Evolutionary conservation across 2,797 vertebrate genomes (phyloP), one percentile per base, ranked within the genome.

Genomic region (Sebastes baramenuke): DNA sequence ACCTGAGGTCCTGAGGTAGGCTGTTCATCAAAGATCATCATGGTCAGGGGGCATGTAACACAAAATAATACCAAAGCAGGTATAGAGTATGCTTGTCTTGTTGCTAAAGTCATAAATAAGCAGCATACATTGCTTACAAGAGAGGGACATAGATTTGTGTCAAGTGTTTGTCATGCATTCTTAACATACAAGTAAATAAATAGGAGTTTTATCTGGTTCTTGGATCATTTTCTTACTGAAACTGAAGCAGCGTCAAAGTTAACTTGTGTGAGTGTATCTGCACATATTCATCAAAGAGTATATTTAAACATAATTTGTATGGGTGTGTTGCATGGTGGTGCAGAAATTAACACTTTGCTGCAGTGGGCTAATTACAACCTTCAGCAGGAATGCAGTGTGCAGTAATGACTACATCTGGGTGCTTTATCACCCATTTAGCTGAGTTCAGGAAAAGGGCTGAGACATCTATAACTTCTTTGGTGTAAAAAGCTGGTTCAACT

Each of bases 331-430:
- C 69, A 32, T 34, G 49, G 58, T 72, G 76, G 30, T 7, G 27
- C 2, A 16, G 42, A 42, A 72, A 86, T 81, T 71, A 86, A 71
- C 74, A 67, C 59, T 72, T 72, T 71, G 32, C 73, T 34, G 27
- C 32, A 36, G 3, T 46, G 20, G 12, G 25, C 20, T 77, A 72
- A 86, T 85, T 75, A 80, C 73, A 80, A 75, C 56, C 67, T 83
- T 72, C 56, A 38, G 59, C 38, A 4, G 22, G 65, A 29, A 58
- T 10, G 16, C 6, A 58, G 13, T 8, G 68, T 27, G 7, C 20
- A 58, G 38, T 75, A 81, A 86, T 42, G 30, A 69, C 83, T 69
- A 27, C 46, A 71, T 54, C 4, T 69, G 20, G 5, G 12, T 14
- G 9, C 62, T 77, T 83, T 56, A 76, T 67, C 56, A 62, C n/a